Base-by-base conservation (phyloP, 2,797 vertebrate genomes). In the Monodelphis domestica region DNA sequence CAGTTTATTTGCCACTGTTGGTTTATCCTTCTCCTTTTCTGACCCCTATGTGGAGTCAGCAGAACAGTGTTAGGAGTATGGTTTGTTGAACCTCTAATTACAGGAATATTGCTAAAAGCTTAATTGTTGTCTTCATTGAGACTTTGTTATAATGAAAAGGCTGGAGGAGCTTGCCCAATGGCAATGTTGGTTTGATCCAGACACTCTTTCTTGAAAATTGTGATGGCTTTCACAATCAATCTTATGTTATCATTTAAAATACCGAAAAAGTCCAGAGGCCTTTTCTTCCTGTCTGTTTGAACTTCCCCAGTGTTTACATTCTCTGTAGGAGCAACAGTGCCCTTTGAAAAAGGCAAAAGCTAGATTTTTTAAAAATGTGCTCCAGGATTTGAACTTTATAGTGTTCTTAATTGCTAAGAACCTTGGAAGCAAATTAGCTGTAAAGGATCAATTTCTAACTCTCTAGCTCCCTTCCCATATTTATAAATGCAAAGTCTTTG, bases 391-490 rank as follows among this genome's bases (percentile, higher is more conserved):
- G 26, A 56, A 29, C 26, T 56, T 56, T 56, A 55, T 56, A 56
- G 55, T 56, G 26, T 28, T 84, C 84, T 84, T 45, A 17, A 84
- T 38, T 70, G 6, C 15, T n/a, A 12, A 6, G 6, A 70, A 17
- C 6, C 26, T 84, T 84, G 33, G 70, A 45, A 38, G 70, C 2
- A 84, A 84, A 38, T 84, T 56, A 53, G 57, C 87, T 30, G 30
- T 30, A 55, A 57, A 95, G 59, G 90, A 50, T 90, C 88, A 92
- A 92, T 94, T 89, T 94, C 92, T 52, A 63, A 95, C 93, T 94
- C 54, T 38, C 24, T 93, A 90, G 1, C 33, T 91, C 89, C 59
- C 56, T 89, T 94, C 89, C 89, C 5, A 51, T 91, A 50, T 70
- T 91, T 87, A 70, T 89, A 15, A 95, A 52, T 53, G 15, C 24